Base-by-base conservation (phyloP, 92 coral and sea anemone genomes). In the Parazoanthus darwini region DNA sequence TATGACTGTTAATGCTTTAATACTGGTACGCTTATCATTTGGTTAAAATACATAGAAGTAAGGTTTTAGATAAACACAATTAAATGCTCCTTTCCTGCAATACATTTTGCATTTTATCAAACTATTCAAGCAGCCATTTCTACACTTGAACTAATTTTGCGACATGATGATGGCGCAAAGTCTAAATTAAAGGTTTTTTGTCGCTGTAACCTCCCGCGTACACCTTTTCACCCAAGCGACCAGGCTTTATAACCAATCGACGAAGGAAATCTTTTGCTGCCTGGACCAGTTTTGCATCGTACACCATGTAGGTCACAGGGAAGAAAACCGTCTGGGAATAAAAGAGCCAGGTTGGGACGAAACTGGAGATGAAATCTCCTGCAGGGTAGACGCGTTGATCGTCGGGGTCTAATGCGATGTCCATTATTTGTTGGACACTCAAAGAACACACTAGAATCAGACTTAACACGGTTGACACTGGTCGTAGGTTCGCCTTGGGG, bases 261-360 rank as follows among this genome's bases (percentile, higher is more conserved):
- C 65, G 33, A 43, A 78, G 36, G 59, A 78, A 25, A 43, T 2
- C 18, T n/a, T 78, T 78, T 8, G 82, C 82, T 78, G 36, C 65
- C 37, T 78, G 36, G 16, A 20, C 20, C 82, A 78, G 35, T 2
- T 78, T 78, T 5, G 26, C 59, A 1, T 78, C 82, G 63, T 46
- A 44, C 82, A 20, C 6, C 82, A 78, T 44, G 65, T 78, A 78
- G 1, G 82, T 42, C 82, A 78, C 13, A 46, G 82, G 82, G 82
- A 78, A 78, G 59, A 78, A 25, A 16, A 78, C 82, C 37, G 82
- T n/a, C 82, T 78, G 82, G 26, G 65, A 25, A 26, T 78, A 78
- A 38, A 78, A 78, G 10, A 78, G 82, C 82, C 82, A 78, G 59
- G 65, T 13, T 78, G 82, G 39, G 20, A 26, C 59, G 25, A 78